Percentiles rank a stretch among this genome's conserved stretches.
Conservation (phyloP, 1,140 invertebrate genomes). For the Drosophila erecta region DNA sequence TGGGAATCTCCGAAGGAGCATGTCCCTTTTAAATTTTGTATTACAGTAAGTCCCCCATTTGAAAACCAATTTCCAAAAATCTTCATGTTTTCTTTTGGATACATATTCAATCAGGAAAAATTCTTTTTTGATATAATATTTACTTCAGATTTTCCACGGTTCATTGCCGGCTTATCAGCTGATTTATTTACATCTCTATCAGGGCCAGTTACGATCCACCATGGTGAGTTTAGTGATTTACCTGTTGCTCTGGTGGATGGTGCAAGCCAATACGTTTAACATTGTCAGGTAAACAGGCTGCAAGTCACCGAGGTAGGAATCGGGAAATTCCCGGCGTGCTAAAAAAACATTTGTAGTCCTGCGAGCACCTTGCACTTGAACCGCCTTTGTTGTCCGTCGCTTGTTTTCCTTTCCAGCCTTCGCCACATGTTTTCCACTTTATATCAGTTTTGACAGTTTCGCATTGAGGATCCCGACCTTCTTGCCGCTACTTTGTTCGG, state of each 20-base stretch:
- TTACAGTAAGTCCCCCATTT: no score
- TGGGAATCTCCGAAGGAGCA: no score
- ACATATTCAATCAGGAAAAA: background rate
- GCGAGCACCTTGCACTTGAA: slow-evolving; percentile 26
- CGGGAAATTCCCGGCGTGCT: slow-evolving; percentile 62
- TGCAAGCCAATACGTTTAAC: slow-evolving; percentile 44
- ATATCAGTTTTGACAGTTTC: slow-evolving; percentile 68
- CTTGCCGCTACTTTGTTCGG: slow-evolving; percentile 13
- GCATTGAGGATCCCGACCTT: slow-evolving; percentile 12
- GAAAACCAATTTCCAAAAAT: background rate
- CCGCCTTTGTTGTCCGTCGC: slow-evolving; percentile 47
- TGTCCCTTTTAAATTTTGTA: no score
- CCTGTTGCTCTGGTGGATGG: slow-evolving; percentile 27
- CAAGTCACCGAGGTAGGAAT: slow-evolving; percentile 28
- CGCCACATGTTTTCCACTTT: slow-evolving; percentile 46
- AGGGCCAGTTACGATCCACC: slow-evolving; percentile 27
- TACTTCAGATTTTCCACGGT: background rate
- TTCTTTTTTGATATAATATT: no score
- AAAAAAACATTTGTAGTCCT: slow-evolving; percentile 56
- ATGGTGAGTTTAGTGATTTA: slow-evolving; percentile 6
- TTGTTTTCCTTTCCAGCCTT: slow-evolving; percentile 37
- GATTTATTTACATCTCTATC: slow-evolving; percentile 8
- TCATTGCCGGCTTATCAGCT: slow-evolving; percentile 22
- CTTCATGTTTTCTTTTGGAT: no score
- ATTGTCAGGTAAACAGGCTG: slow-evolving; percentile 61